Percentiles rank a stretch among this genome's conserved stretches.
Conservation (phyloP, 2,113 vertebrate species). For the Sitta europaea region DNA sequence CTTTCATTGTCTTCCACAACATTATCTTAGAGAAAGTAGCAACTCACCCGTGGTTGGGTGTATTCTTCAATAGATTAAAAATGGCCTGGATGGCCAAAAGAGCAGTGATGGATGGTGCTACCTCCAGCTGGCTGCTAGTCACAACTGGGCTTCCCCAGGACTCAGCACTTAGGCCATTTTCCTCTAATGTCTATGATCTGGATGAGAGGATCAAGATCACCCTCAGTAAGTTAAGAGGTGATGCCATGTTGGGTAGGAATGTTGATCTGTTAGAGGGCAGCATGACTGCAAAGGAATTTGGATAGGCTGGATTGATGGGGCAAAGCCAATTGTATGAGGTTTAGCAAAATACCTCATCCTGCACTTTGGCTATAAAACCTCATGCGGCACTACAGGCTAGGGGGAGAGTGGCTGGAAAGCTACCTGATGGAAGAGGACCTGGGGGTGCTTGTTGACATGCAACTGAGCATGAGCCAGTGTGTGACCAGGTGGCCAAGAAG, state of each 20-base stretch:
- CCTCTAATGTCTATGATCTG: not conserved
- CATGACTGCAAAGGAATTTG: not conserved
- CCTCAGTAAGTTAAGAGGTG: not conserved
- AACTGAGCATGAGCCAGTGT: fast-evolving
- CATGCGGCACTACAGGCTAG: not conserved
- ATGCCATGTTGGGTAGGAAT: not conserved
- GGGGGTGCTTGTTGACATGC: not conserved
- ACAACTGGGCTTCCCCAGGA: not conserved
- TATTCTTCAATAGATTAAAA: not conserved
- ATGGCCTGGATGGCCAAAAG: not conserved
- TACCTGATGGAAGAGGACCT: not conserved
- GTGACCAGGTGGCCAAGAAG: not conserved
- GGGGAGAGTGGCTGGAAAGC: not conserved
- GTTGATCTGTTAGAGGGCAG: not conserved
- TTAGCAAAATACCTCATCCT: not conserved
- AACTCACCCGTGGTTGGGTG: not conserved
- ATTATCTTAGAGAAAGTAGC: not conserved
- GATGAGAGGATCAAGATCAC: not conserved
- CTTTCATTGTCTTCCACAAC: not conserved
- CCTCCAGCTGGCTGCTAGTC: not conserved
- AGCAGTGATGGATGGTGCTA: not conserved
- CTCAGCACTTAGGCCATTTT: not conserved
- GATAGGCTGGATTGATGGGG: not conserved
- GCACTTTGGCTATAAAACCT: not conserved
- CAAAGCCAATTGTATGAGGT: not conserved